Conservation (phyloP, 2,113 vertebrate species). For the Astur gentilis region DNA sequence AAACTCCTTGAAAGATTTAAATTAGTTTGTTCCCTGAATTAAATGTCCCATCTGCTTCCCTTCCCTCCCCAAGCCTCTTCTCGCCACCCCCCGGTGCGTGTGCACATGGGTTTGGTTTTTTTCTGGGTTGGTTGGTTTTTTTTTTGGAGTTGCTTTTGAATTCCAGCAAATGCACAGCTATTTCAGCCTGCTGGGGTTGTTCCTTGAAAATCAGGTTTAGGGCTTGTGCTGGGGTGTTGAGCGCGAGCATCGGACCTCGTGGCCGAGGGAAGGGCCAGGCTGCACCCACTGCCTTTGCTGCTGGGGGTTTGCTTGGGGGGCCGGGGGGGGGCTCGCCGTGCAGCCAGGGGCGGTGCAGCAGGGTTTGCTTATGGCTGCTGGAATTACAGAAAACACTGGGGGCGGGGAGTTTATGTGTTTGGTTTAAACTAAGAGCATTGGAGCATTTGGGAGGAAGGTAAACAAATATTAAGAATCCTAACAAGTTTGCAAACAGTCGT, state of each 20-base stretch:
- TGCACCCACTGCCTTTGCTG: not conserved
- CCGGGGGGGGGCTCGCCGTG: not conserved
- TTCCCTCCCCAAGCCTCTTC: constrained; percentile 32
- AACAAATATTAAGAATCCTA: not conserved
- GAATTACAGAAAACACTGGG: not conserved
- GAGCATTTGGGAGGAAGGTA: not conserved
- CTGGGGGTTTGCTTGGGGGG: not conserved
- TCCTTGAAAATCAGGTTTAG: not conserved
- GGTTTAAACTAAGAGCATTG: not conserved
- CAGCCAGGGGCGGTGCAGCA: accelerated
- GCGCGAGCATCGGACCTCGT: accelerated
- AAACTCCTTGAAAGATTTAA: constrained; percentile 54
- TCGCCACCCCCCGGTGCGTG: not conserved
- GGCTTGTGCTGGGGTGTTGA: not conserved
- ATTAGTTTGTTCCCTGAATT: constrained; percentile 60
- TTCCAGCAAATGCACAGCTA: not conserved
- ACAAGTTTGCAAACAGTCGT: not conserved
- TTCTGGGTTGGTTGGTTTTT: not conserved
- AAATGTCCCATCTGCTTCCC: constrained; percentile 62
- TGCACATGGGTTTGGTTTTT: not conserved
- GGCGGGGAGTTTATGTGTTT: not conserved
- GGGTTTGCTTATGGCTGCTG: not conserved
- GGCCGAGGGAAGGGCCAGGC: not conserved
- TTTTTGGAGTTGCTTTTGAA: not conserved
- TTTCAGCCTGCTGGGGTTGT: not conserved